Evolutionary conservation across 2,888 invertebrate genomes (phyloP), one percentile per base, ranked within the genome.

Genomic region (Lycocerus yunnanus): DNA sequence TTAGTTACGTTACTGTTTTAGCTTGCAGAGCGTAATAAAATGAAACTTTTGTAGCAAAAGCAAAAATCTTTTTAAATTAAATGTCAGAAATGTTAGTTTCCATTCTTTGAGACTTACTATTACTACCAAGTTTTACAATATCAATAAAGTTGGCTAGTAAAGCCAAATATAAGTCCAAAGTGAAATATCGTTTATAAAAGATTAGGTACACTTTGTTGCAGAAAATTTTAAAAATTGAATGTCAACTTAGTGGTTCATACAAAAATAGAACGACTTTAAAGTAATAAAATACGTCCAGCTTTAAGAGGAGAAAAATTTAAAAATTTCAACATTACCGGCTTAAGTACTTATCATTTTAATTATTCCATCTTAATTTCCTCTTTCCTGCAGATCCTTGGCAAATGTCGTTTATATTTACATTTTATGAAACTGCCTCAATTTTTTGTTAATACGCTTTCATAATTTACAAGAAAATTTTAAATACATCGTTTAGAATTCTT

Each of bases 131-230:
- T 63, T 63, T 63, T 63, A 63, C 61, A 63, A 63, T 63, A 63
- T 63, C 61, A 63, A 63, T 63, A 63, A 63, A 63, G 61, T 63
- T 63, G 61, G 20, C 61, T 63, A 16, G 20, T 20, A 18, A 63
- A 63, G 61, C 61, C 61, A 63, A 63, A 63, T 63, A 63, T 63
- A 63, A 63, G 20, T 63, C 61, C 61, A 18, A 63, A 18, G 61
- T 63, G 61, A 63, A 63, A 63, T 63, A 63, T 63, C 61, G 61
- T 63, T 63, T 63, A 20, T 18, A 63, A 63, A 63, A 63, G 61
- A 63, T 63, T 63, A 63, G 61, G 18, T 63, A 63, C 18, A 20
- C n/a, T 63, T 63, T 16, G 18, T 63, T 63, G 15, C 18, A 63
- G 61, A 63, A 63, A 63, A 18, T 63, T 63, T 63, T 18, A 63